phyloP scores from a whole-genome alignment of 2,113 vertebrate genomes.

The Syngnathus floridae region DNA sequence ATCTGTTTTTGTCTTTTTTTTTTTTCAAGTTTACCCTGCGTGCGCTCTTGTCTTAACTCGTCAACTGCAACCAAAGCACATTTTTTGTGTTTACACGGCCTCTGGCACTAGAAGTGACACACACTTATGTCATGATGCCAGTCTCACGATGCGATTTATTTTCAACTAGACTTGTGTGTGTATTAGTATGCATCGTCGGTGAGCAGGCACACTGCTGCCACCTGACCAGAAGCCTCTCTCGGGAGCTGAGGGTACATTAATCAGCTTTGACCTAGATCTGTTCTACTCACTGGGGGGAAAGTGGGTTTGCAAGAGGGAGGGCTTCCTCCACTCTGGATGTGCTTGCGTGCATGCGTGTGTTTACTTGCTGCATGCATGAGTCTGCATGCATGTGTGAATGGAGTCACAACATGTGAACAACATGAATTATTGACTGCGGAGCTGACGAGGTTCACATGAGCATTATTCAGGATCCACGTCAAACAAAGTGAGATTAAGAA shows the following conservation, averaged over 20 bases:
- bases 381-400: slow-evolving; percentile 22
- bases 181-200: slow-evolving; percentile 45
- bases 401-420: slow-evolving; percentile 15
- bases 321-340: slow-evolving; percentile 45
- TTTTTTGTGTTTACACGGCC: slow-evolving; percentile 18
- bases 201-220: slow-evolving; percentile 48
- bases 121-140: neutral
- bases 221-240: slow-evolving; percentile 58
- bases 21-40: neutral
- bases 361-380: slow-evolving; percentile 17
- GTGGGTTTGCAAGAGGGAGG: slow-evolving; percentile 45
- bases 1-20: slow-evolving; percentile 9
- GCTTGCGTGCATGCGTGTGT: slow-evolving; percentile 15
- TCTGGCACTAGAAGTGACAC: neutral
- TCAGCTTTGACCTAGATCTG: slow-evolving; percentile 73
- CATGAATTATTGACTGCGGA: slow-evolving; percentile 1
- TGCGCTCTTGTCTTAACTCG: neutral
- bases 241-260: slow-evolving; percentile 65
- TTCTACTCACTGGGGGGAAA: slow-evolving; percentile 54
- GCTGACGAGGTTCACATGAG: neutral
- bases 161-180: slow-evolving; percentile 11
- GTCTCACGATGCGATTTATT: neutral
- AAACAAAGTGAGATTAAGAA: neutral
- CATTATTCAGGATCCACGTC: neutral
- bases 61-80: neutral